Evolutionary conservation across 2,888 invertebrate genomes (phyloP), one percentile per base, ranked within the genome.

Genomic region (Gonocerus acuteangulatus): DNA sequence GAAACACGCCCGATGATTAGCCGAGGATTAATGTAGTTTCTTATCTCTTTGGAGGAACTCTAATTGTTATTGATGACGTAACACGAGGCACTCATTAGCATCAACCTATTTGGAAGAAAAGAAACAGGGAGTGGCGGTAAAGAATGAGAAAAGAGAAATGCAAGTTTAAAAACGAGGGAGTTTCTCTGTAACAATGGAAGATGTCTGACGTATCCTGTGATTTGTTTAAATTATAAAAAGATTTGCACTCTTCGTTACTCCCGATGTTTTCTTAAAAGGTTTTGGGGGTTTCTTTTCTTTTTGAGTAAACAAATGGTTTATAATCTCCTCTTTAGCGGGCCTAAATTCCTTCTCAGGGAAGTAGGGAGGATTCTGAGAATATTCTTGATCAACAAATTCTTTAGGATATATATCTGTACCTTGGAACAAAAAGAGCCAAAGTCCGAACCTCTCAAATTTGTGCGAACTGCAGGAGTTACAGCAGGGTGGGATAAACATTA

Each of bases 31-130:
- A 51, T 51, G 51, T 34, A 18, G 1, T 0, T 2, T 16, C 32
- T 23, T 34, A 13, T 13, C 19, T 1, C 1, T 3, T 27, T n/a
- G n/a, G n/a, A n/a, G n/a, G n/a, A n/a, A n/a, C 27, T 23, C 27
- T 51, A 51, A 51, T 51, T 51, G 51, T 51, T 51, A 51, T 51
- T 51, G 51, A 51, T 51, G 51, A 36, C 6, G 21, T 18, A 42
- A 42, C 42, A 42, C 42, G 19, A 36, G 27, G 32, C 51, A 3
- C 34, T 51, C 36, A 51, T 51, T 51, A 51, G 51, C 34, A 48
- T 6, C 48, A 18, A 23, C 27, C 32, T 48, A 27, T 48, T 32
- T 32, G 13, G 2, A 4, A 15, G 9, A n/a, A 2, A n/a, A 32
- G 48, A 16, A 18, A 13, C 16, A 22, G 32, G 32, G 16, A 27